phyloP scores from a whole-genome alignment of 2,797 vertebrate genomes.

The Hyperoplus immaculatus region DNA sequence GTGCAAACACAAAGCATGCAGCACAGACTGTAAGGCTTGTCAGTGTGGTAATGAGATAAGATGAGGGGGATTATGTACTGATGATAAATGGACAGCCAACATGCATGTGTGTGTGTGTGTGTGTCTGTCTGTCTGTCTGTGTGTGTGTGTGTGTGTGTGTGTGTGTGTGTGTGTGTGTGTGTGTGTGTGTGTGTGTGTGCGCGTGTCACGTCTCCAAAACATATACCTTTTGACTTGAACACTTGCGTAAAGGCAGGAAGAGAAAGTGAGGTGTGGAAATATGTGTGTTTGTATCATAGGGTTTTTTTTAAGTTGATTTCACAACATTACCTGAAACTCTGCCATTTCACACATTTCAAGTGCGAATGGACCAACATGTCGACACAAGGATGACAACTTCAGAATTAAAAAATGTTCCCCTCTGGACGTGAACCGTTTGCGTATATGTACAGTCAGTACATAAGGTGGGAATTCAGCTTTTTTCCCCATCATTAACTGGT shows the following conservation, averaged over 20 bases:
- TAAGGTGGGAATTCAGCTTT: constrained; percentile 26
- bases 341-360: constrained; percentile 37
- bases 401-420: constrained; percentile 28
- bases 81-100: not conserved
- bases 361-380: constrained; percentile 57
- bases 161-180: no score
- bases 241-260: constrained; percentile 17
- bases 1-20: constrained; percentile 62
- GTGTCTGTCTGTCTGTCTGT: not conserved
- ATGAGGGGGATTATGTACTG: not conserved
- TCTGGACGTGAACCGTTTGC: constrained; percentile 43
- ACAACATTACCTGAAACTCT: constrained; percentile 54
- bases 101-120: constrained; percentile 10
- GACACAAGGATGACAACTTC: constrained; percentile 48
- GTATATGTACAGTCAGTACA: not conserved
- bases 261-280: not conserved
- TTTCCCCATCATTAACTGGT: constrained; percentile 36
- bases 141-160: no score
- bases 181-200: no score
- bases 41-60: constrained; percentile 5
- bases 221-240: constrained; percentile 13
- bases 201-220: no score
- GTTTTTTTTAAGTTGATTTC: constrained; percentile 57
- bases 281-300: constrained; percentile 13
- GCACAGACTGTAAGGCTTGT: constrained; percentile 29